These are phyloP conservation scores for Hiodon alosoides DNA, from an alignment of 2,113 vertebrate species.

Conservation along the genomic window DNA sequence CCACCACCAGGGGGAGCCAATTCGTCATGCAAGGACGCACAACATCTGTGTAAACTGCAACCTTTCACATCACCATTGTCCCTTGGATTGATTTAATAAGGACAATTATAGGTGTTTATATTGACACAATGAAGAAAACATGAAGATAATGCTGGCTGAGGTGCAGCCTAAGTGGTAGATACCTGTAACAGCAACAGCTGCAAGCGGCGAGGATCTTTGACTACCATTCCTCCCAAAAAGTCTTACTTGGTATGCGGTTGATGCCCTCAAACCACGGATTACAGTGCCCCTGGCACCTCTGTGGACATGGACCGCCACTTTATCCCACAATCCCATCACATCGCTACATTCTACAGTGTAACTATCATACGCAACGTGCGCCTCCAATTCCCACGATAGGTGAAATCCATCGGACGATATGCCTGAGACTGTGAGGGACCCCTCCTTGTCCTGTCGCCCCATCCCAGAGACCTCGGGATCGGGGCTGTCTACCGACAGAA, in stretches of 20 bases:
- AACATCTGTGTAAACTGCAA: no score
- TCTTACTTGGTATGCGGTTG: constrained; percentile 54
- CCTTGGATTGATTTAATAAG: neutral
- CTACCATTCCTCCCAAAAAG: constrained; percentile 53
- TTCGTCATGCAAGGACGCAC: constrained; percentile 12
- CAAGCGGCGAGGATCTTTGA: constrained; percentile 50
- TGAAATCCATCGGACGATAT: constrained; percentile 50
- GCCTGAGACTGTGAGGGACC: constrained; percentile 43
- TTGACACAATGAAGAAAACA: neutral
- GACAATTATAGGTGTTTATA: neutral
- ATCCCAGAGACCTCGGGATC: constrained; percentile 44
- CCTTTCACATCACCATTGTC: neutral
- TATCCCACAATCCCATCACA: constrained; percentile 34
- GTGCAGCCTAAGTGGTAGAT: constrained; percentile 38
- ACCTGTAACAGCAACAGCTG: constrained; percentile 62
- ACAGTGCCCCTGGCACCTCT: constrained; percentile 46
- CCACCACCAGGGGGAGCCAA: neutral
- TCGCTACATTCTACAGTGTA: constrained; percentile 49
- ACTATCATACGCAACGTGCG: constrained; percentile 41
- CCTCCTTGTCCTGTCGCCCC: constrained; percentile 40
- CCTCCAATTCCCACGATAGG: constrained; percentile 43
- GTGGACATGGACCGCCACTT: constrained; percentile 43
- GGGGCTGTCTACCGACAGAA: constrained; percentile 44
- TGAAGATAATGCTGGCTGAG: constrained; percentile 16
- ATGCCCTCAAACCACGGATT: constrained; percentile 49